A percentile compares a stretch with the other conserved stretches of the same genome.
phyloP scores from a whole-genome alignment of 2,797 vertebrate genomes.

The Halcyon smyrnensis region DNA sequence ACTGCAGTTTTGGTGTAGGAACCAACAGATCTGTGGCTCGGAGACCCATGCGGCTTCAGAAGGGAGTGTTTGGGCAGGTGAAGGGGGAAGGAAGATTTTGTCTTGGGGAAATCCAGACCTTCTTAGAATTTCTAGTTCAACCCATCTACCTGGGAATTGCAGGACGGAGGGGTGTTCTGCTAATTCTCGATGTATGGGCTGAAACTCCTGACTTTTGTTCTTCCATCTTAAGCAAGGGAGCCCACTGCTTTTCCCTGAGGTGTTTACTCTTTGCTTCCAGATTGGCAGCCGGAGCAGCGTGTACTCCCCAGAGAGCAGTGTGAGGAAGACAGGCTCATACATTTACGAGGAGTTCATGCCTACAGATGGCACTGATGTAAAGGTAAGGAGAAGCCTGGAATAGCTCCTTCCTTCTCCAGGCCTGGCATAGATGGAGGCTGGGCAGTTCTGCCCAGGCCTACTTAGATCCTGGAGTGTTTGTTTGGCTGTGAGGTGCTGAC shows the following conservation, averaged over 20 bases:
- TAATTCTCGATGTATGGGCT: background rate
- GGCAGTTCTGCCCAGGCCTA: background rate
- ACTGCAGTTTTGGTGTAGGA: background rate
- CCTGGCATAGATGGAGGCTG: background rate
- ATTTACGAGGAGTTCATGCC: slow-evolving; percentile 99
- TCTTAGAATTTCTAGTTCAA: background rate
- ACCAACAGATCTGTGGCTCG: background rate
- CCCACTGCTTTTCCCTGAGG: background rate
- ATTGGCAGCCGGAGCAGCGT: slow-evolving; percentile 98
- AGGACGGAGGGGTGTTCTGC: rapidly evolving
- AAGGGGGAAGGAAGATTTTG: background rate
- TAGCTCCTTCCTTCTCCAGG: background rate
- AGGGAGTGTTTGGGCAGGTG: background rate
- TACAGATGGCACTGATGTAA: slow-evolving; percentile 98
- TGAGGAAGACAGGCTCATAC: slow-evolving; percentile 97
- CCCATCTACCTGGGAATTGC: background rate
- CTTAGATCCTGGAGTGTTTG: background rate
- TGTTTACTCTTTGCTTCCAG: slow-evolving; percentile 73
- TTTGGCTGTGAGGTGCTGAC: background rate
- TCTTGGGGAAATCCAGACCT: background rate
- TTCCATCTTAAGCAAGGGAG: background rate
- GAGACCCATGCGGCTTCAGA: background rate
- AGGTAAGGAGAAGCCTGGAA: slow-evolving; percentile 80
- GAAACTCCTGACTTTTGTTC: background rate
- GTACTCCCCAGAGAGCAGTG: slow-evolving; percentile 96